These are phyloP conservation scores for Carlito syrichta DNA, from an alignment of 2,113 vertebrate genomes.

Conservation along the genomic window DNA sequence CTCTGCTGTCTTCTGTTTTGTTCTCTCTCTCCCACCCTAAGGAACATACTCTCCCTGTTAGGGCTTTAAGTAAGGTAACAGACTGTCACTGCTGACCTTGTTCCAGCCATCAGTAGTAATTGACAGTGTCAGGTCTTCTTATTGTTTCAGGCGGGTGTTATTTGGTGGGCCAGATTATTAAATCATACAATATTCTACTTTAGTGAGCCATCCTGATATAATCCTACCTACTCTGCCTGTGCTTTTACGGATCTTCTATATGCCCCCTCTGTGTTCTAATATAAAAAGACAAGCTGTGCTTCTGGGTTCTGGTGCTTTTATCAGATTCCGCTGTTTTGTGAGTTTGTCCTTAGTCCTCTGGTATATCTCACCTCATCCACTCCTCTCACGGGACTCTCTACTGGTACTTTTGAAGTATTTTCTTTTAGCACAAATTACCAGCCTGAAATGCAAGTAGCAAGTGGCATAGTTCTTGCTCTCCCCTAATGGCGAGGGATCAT, in stretches of 20 bases:
- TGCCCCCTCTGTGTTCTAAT: not conserved
- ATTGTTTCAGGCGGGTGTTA: not conserved
- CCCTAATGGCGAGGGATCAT: not conserved
- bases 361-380: not conserved
- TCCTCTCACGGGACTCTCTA: rapidly evolving
- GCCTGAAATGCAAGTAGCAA: not conserved
- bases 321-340: too few species aligned
- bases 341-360: not conserved
- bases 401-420: not conserved
- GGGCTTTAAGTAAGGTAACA: not conserved
- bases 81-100: not conserved
- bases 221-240: not conserved
- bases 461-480: not conserved
- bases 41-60: not conserved
- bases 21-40: not conserved
- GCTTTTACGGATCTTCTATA: rapidly evolving
- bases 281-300: not conserved
- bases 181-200: not conserved
- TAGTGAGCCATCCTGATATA: not conserved
- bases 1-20: not conserved
- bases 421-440: not conserved
- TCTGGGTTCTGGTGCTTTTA: not conserved
- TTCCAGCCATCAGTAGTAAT: rapidly evolving
- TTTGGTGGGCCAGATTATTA: not conserved
- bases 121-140: not conserved